Base-by-base conservation (phyloP, 2,888 invertebrate species). In the Oxyteleia sp. region DNA sequence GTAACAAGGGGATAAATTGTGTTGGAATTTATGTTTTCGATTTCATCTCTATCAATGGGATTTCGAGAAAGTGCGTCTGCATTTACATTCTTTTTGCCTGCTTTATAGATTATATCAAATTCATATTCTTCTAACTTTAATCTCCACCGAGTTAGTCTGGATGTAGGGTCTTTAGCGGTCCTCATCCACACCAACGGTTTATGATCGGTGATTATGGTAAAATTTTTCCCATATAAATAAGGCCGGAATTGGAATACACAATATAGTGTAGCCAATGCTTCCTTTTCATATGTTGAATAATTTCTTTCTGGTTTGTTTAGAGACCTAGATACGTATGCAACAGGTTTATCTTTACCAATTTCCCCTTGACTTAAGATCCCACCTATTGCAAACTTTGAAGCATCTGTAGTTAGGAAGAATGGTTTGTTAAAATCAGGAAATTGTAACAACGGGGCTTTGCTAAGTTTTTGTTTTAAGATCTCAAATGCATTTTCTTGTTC, bases 311-410 rank as follows among this genome's bases (percentile, higher is more conserved):
- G 16, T 45, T 45, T 16, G 7, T 45, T 45, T 16, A 45, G 10
- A 1, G 45, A 45, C 7, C 45, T 45, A 2, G 49, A 49, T 1
- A 11, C 49, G n/a, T 49, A 49, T n/a, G 49, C 49, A 10, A 26
- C 26, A 61, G 81, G 38, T 8, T 4, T 38, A 13, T 38, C 38
- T n/a, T 13, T 38, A 2, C 38, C 38, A 2, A 38, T 38, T 10
- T 47, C 26, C 23, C 80, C 82, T 66, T 85, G 84, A 45, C 64
- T 74, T 3, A 83, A n/a, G 5, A 83, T 78, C 2, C 57, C 80
- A 0, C 79, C 80, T 0, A 80, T 61, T 13, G 80, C 80, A 18
- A 26, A 71, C 2, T 51, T 57, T 1, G 45, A 72, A 0, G 82
- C 84, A 20, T 84, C 81, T 5, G 43, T 64, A 8, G 84, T 81